Conservation (phyloP, 2,888 invertebrate genomes). For the Nomada hirtipes region DNA sequence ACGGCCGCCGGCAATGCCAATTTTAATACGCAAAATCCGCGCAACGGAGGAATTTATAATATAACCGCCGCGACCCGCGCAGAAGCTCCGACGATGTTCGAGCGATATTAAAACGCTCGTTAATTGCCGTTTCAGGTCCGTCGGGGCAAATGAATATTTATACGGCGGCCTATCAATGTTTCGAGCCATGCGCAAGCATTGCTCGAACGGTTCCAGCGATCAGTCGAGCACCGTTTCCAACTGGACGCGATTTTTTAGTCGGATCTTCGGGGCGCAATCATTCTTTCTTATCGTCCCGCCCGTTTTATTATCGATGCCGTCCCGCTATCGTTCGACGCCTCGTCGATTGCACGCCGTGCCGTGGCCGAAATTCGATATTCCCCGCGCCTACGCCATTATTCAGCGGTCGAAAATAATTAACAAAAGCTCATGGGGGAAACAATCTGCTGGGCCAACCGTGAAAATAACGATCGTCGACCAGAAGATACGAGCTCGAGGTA, state of each 20-base stretch:
- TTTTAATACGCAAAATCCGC: background rate
- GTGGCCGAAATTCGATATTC: background rate
- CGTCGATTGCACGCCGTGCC: conserved; percentile 14
- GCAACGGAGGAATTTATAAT: background rate
- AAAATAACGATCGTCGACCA: conserved; percentile 40
- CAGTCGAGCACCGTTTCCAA: background rate
- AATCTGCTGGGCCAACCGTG: background rate
- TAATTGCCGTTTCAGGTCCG: background rate
- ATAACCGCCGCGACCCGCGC: background rate
- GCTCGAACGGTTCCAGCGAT: background rate
- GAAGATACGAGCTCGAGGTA: background rate
- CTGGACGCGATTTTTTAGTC: conserved; percentile 14
- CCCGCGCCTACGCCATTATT: background rate
- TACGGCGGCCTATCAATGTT: background rate
- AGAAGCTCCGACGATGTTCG: background rate
- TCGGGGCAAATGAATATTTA: background rate
- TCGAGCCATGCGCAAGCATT: conserved; percentile 6
- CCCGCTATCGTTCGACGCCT: background rate
- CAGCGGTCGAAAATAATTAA: conserved; percentile 32
- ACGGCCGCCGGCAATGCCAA: background rate
- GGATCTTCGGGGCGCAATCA: background rate
- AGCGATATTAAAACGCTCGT: conserved; percentile 7
- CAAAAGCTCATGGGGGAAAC: background rate
- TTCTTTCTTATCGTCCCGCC: background rate
- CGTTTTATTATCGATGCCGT: background rate